These are phyloP conservation scores for Cryptus viduatorius DNA, from an alignment of 2,888 invertebrate species.

Conservation along the genomic window DNA sequence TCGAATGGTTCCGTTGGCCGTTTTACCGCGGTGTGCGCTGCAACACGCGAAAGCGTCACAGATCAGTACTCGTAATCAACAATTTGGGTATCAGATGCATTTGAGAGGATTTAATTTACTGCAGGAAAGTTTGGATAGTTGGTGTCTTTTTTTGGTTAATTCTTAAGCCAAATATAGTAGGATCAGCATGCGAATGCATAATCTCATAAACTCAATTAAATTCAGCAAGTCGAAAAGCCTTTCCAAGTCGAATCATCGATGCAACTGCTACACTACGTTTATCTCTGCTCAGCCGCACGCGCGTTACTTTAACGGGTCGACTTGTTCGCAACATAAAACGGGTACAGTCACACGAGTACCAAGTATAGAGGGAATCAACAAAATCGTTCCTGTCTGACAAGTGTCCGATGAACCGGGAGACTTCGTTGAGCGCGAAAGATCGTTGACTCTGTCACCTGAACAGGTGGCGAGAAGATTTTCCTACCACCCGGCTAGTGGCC, in stretches of 20 bases:
- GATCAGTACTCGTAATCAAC: background rate
- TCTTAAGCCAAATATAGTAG: no score
- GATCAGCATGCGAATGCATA: no score
- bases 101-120: background rate
- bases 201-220: background rate
- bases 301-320: constrained; percentile 48
- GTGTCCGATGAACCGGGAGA: constrained; percentile 41
- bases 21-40: constrained; percentile 88
- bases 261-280: background rate
- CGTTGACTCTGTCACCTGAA: constrained; percentile 59
- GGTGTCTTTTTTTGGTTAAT: background rate
- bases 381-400: constrained; percentile 52
- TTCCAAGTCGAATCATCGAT: background rate
- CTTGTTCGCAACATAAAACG: constrained; percentile 41
- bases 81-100: background rate
- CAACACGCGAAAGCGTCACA: constrained; percentile 75
- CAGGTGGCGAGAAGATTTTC: constrained; percentile 57
- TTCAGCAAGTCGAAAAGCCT: background rate
- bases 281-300: background rate
- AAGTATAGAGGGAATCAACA: constrained; percentile 54
- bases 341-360: constrained; percentile 48
- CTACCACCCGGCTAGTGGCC: constrained; percentile 48
- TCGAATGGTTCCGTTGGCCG: constrained; percentile 50
- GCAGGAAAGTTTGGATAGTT: background rate
- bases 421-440: constrained; percentile 43